phyloP scores from a whole-genome alignment of 2,888 invertebrate species.

The Pandemis heparana region DNA sequence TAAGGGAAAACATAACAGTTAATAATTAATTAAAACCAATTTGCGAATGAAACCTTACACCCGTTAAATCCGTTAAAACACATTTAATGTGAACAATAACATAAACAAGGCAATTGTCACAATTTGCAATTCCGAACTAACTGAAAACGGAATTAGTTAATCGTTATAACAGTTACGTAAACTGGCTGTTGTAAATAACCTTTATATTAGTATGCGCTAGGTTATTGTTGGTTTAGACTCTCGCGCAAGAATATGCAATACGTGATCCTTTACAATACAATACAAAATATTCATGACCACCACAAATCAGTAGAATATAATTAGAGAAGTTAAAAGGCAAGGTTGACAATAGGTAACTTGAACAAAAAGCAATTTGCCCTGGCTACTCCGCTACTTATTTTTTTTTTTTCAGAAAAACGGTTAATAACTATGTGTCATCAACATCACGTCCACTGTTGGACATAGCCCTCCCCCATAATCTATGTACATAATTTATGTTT shows the following conservation, averaged over 20 bases:
- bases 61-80: background rate
- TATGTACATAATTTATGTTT: no score
- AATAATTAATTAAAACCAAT: constrained; percentile 4
- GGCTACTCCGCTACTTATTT: no score
- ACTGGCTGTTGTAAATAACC: constrained; percentile 50
- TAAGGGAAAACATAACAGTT: constrained; percentile 11
- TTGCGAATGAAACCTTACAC: background rate
- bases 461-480: no score
- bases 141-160: constrained; percentile 42
- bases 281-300: no score
- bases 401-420: no score
- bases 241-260: background rate
- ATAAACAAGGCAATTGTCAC: constrained; percentile 24
- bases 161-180: constrained; percentile 51
- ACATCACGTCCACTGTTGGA: no score
- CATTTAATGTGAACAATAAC: constrained; percentile 7
- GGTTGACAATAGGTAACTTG: no score
- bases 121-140: constrained; percentile 26
- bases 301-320: no score
- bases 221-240: background rate
- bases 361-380: no score
- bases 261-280: no score
- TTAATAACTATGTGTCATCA: no score
- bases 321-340: no score
- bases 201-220: constrained; percentile 20